Evolutionary conservation across 2,113 vertebrate species (phyloP).

Genomic region (Bos javanicus): DNA sequence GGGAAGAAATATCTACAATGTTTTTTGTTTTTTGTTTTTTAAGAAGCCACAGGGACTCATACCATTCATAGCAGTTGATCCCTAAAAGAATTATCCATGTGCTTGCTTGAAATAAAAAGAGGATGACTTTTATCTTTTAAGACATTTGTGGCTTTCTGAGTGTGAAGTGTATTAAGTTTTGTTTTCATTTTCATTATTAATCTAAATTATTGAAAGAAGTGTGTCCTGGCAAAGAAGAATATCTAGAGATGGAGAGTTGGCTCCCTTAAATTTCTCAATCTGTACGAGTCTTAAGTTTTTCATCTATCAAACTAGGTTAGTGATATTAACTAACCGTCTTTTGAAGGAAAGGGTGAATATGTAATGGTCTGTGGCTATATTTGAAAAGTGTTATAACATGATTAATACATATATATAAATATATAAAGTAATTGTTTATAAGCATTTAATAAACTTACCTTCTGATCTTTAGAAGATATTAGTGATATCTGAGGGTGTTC

Average conservation of each 20-base stretch:
- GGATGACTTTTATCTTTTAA: background rate
- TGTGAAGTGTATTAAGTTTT: background rate
- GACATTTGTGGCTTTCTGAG: background rate
- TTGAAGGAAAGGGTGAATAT: rapidly evolving
- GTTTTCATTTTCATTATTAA: too few species aligned
- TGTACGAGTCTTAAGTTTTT: background rate
- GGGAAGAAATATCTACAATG: background rate
- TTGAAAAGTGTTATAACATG: background rate
- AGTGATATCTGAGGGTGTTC: background rate
- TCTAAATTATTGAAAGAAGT: background rate
- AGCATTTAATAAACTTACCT: background rate
- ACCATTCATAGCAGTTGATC: background rate
- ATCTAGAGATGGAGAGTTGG: background rate
- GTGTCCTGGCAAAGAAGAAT: background rate
- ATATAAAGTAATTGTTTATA: background rate
- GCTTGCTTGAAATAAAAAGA: rapidly evolving
- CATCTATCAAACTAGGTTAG: background rate
- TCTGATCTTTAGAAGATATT: background rate
- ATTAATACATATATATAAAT: background rate
- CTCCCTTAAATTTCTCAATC: background rate
- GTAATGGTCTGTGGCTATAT: background rate
- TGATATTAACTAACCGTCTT: background rate
- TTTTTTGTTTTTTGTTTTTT: too few species aligned
- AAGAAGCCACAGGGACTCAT: background rate
- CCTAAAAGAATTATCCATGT: background rate